These are phyloP conservation scores for Eretmocerus hayati DNA, from an alignment of 2,888 invertebrate species.

Conservation along the genomic window DNA sequence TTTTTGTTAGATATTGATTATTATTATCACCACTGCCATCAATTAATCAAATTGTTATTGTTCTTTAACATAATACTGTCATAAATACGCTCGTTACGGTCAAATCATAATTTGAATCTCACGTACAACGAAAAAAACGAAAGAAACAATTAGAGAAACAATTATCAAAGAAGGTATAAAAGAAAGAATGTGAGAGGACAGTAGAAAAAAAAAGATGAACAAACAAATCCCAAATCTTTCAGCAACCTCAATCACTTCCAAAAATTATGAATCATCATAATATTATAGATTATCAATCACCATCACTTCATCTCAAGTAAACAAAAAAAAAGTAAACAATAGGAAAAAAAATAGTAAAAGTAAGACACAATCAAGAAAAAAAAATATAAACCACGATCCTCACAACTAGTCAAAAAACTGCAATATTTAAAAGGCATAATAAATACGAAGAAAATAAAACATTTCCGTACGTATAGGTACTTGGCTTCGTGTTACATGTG, in stretches of 20 bases:
- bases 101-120: constrained; percentile 25
- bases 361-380: constrained; percentile 32
- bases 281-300: constrained; percentile 28
- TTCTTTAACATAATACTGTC: constrained; percentile 29
- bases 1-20: constrained; percentile 17
- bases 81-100: no score
- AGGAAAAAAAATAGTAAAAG: constrained; percentile 32
- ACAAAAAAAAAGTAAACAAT: constrained; percentile 28
- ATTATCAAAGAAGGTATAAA: constrained; percentile 23
- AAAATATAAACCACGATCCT: constrained; percentile 34
- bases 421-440: constrained; percentile 28
- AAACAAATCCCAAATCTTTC: constrained; percentile 34
- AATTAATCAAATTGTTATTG: constrained; percentile 28
- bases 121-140: constrained; percentile 29
- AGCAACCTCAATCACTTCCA: constrained; percentile 44
- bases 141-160: constrained; percentile 27
- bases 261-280: constrained; percentile 25
- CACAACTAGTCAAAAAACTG: constrained; percentile 27
- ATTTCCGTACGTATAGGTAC: constrained; percentile 37
- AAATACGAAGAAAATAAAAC: constrained; percentile 30
- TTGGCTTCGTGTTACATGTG: constrained; percentile 44
- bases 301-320: constrained; percentile 20
- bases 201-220: constrained; percentile 34
- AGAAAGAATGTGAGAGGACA: constrained; percentile 26
- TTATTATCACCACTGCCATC: constrained; percentile 22